Conservation (phyloP, 2,888 invertebrate genomes). For the Antitype chi region DNA sequence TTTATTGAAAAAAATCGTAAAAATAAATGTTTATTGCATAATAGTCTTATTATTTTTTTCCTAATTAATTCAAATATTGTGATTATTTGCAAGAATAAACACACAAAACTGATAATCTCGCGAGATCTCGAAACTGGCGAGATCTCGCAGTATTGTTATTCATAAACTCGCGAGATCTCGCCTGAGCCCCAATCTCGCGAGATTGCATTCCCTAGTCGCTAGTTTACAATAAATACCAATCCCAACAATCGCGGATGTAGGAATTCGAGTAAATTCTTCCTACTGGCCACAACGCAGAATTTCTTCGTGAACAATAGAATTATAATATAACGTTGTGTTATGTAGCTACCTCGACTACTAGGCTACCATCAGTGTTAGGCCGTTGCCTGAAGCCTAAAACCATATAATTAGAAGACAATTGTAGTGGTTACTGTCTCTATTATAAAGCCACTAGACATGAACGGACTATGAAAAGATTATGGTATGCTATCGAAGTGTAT, state of each 20-base stretch:
- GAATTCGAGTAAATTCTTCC: slow-evolving; percentile 41
- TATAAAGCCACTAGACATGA: slow-evolving; percentile 10
- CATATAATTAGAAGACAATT: slow-evolving; percentile 34
- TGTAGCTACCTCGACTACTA: slow-evolving; percentile 19
- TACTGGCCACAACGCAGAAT: slow-evolving; percentile 19
- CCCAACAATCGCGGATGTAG: slow-evolving; percentile 30
- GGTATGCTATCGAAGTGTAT: slow-evolving; percentile 3
- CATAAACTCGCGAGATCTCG: slow-evolving; percentile 4
- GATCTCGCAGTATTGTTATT: neutral
- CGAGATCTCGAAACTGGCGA: neutral
- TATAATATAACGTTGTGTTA: slow-evolving; percentile 40
- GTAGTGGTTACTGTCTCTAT: slow-evolving; percentile 9
- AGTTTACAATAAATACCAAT: slow-evolving; percentile 23
- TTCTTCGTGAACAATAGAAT: slow-evolving; percentile 56
- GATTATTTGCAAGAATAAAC: neutral
- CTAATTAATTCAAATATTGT: neutral
- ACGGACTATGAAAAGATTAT: slow-evolving; percentile 27
- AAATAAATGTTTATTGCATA: neutral
- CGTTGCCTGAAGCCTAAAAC: slow-evolving; percentile 11
- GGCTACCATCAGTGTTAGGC: slow-evolving; percentile 30
- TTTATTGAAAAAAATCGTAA: neutral
- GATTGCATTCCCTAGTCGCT: neutral
- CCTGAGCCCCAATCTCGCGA: neutral
- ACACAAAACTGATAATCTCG: slow-evolving; percentile 1
- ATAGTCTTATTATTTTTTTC: neutral